Base-by-base conservation (phyloP, 2,888 invertebrate genomes). In the Eupsilia transversa region DNA sequence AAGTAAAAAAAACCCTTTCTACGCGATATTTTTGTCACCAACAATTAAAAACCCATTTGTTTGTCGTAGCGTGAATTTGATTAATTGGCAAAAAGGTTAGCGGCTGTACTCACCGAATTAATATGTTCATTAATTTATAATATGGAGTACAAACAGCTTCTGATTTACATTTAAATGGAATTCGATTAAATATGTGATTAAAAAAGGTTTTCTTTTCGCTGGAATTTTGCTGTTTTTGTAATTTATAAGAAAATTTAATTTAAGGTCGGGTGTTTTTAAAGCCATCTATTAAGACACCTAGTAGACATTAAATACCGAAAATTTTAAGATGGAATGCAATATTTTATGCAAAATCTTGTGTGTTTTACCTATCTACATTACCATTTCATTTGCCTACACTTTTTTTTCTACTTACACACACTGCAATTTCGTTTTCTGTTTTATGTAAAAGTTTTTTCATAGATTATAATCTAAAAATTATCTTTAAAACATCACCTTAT, bases 31-130 rank as follows among this genome's bases (percentile, higher is more conserved):
- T 80, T 79, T 85, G 77, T 85, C 82, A 70, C 65, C 65, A 77
- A 86, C 86, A 86, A 86, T 86, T 86, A 86, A 86, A 86, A 86
- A 76, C 66, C 79, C 79, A 84, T 86, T 86, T 80, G 84, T 84
- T 84, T 86, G 67, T 54, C 80, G 80, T 80, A 64, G 86, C 77
- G 86, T 80, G 84, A 84, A 86, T 86, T 82, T 86, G 86, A 86
- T 86, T 86, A 86, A 86, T 86, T 86, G 86, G 75, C 61, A 65
- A 71, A 84, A 86, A 79, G 84, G 86, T 84, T 79, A 82, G 70
- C 82, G 74, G 63, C 73, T 20, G 60, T 74, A 65, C 68, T 74
- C 83, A 65, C 77, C 33, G 61, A 72, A 79, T 82, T 84, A 86
- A 82, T 86, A 71, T 82, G 86, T 86, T 84, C 84, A 86, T 86